Evolutionary conservation across 1,140 invertebrate species (phyloP), one percentile per base, ranked within the genome.

Genomic region (Caerostris extrusa): DNA sequence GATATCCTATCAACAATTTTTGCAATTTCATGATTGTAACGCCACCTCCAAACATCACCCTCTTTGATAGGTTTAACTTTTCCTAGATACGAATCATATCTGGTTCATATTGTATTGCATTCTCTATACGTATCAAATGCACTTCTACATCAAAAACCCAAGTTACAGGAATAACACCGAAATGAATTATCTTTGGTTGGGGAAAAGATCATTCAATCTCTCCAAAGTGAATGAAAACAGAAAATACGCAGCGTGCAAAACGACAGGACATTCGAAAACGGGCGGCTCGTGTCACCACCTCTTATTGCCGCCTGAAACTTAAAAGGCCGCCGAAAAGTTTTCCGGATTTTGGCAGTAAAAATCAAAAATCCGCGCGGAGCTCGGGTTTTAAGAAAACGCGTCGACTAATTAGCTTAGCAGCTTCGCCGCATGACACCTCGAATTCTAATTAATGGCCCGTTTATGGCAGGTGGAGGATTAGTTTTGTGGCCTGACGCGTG

Each of bases 401-500:
- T 17, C 82, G 64, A 61, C 77, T 93, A 93, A 93, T 93, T 93
- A 93, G 69, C 86, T 81, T 89, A 88, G 69, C 92, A 50, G 57
- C 60, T 64, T 92, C 85, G 34, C 57, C 83, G 61, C 64, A 67
- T 93, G 92, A 93, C 92, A 93, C 87, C 86, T 93, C n/a, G 92
- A 89, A 88, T 93, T 81, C 92, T 93, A 93, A 93, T 93, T 93
- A 93, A 93, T 93, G 92, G 92, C 83, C 69, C 92, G 69, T 89
- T 93, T 71, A 93, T 93, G 92, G 92, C 92, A 93, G 69, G 92
- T 88, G 82, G 85, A 57, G 92, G 92, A 89, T 88, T 81, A 89
- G 92, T 88, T 82, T 88, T 82, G 86, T 61, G 86, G 85, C 85
- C 86, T 81, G 61, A 93, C 57, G 85, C 69, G 67, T 93, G 57